Evolutionary conservation across 2,113 vertebrate species (phyloP), one percentile per base, ranked within the genome.

Genomic region (Corynorhinus townsendii): DNA sequence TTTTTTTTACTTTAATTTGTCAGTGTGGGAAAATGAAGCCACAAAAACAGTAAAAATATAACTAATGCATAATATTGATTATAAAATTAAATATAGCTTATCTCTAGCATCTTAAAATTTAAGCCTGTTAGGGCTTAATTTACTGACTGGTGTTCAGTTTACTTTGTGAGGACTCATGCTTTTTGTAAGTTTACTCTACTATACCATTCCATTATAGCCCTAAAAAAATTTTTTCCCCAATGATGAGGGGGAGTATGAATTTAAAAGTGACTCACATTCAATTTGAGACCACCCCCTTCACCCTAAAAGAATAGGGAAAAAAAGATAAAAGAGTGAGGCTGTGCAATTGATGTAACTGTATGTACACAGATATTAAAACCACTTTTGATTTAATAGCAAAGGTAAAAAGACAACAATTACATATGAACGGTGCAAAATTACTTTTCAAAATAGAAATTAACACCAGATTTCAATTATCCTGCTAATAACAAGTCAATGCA

Each of bases 121-220:
- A 94, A 82, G 56, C 11, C 75, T 85, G 59, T 35, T 96, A 79
- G 26, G 4, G 47, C 54, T 95, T 92, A 90, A 95, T 91, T 90
- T 90, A 81, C 8, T 8, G 15, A 96, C 85, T 92, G 3, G 38
- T 72, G 90, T 88, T 97, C 40, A 95, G 49, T 92, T 76, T 95
- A 85, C 52, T 96, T 95, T 94, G 35, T 69, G 33, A 89, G 95
- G 79, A 96, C 19, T 95, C 47, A 49, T 15, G 49, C 28, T 86
- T 94, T 93, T 93, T 82, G 5, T 71, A 98, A 96, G 77, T 90
- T 96, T 97, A 96, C 85, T 93, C 96, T 97, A 96, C 86, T 93
- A 88, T 72, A 87, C 59, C 79, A 90, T 86, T 94, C 0, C 0
- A 93, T 26, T 96, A 95, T 45, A 96, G 86, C 7, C 72, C 62